Evolutionary conservation across 1,140 invertebrate species (phyloP), one percentile per base, ranked within the genome.

Genomic region (Saccostrea cuccullata): DNA sequence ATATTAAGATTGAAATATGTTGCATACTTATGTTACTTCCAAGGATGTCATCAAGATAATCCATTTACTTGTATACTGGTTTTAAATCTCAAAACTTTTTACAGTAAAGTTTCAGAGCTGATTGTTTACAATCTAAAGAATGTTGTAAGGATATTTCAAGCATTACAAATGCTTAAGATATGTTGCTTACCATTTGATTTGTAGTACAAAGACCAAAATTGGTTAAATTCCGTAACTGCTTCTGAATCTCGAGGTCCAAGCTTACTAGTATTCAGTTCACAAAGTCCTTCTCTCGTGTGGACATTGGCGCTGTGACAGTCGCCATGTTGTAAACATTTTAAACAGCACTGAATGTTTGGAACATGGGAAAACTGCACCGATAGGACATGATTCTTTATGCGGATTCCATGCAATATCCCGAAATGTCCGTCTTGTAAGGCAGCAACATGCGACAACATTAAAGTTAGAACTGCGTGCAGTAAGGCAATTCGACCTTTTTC

Each of bases 111-210:
- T 36, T 36, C 30, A 36, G 30, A 36, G 30, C 30, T 36, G 30
- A 36, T 36, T 36, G 30, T 36, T 36, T 36, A 36, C 30, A 36
- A 36, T 36, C 30, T 36, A 36, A 36, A 36, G 30, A 36, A 36
- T 36, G 30, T 36, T 36, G 30, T 36, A 36, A 36, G 30, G 30
- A 2, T 36, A 36, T 36, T 36, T 36, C 30, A 36, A 36, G 30
- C 30, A 47, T 47, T 9, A 47, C 9, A 2, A 47, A 47, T 47
- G 47, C 47, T 6, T 47, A 47, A 47, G 47, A 47, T 8, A 47
- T 36, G 12, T 20, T 77, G 0, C 70, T 77, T 77, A 77, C 70
- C 70, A 77, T 77, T 77, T 12, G 70, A 36, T 77, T 77, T 77
- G 12, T 77, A 77, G 30, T 77, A 77, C 15, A 77, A 3, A 30